A percentile compares a stretch with the other conserved stretches of the same genome.
Evolutionary conservation across 1,140 invertebrate genomes (phyloP).

Genomic region (Aricia agestis): DNA sequence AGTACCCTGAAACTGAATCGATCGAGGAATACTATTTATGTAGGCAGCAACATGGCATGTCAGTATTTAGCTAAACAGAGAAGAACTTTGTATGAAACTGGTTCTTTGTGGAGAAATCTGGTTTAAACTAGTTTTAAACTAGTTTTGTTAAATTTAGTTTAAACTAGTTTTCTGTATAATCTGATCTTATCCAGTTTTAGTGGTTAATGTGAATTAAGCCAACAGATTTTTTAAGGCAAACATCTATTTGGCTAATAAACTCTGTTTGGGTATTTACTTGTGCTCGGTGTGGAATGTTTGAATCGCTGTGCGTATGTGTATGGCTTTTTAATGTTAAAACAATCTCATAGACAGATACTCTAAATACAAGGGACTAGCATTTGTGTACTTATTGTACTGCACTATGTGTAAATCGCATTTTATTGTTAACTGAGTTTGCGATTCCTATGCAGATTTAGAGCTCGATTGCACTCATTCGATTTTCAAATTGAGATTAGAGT

Average conservation of each 20-base stretch:
- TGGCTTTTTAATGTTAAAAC: conserved; percentile 59
- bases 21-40: conserved; percentile 55
- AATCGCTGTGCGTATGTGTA: conserved; percentile 61
- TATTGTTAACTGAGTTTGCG: conserved; percentile 24
- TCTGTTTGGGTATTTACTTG: background rate
- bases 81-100: background rate
- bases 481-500: background rate
- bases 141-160: background rate
- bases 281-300: conserved; percentile 62
- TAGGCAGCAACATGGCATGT: conserved; percentile 47
- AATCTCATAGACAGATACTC: conserved; percentile 64
- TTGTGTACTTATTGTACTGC: conserved; percentile 49
- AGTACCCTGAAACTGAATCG: conserved; percentile 53
- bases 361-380: conserved; percentile 63
- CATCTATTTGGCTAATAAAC: background rate
- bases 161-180: background rate
- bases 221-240: no score
- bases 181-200: background rate
- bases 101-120: background rate
- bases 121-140: background rate
- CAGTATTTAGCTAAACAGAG: background rate
- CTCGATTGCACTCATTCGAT: background rate
- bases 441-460: background rate
- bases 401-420: conserved; percentile 45
- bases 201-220: background rate